Conservation (phyloP, 2,113 vertebrate genomes). For the Corydoras sp. region DNA sequence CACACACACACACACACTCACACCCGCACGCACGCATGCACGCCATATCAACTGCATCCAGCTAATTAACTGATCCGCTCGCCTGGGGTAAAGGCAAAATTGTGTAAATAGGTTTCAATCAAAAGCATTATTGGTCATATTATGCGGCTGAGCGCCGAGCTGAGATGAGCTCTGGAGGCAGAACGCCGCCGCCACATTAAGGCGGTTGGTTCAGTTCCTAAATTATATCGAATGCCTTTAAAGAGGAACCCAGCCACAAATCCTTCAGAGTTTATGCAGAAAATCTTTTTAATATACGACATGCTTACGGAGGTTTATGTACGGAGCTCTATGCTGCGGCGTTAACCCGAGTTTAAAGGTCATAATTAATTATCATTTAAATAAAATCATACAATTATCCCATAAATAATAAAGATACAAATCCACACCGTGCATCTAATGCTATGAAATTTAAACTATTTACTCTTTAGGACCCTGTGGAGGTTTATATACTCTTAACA, state of each 20-base stretch:
- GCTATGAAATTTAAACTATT: too few relatives aligned
- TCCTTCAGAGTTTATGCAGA: too few relatives aligned
- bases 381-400: too few relatives aligned
- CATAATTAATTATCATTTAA: too few relatives aligned
- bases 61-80: conserved; percentile 33
- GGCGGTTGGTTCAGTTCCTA: conserved; percentile 3
- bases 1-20: background rate
- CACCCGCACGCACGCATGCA: conserved; percentile 9
- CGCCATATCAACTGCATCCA: conserved; percentile 23
- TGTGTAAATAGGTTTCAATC: conserved; percentile 43
- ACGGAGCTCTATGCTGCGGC: too few relatives aligned
- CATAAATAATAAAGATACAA: too few relatives aligned
- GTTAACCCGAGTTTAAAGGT: too few relatives aligned
- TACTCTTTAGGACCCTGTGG: too few relatives aligned
- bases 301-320: too few relatives aligned
- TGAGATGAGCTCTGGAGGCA: conserved; percentile 25
- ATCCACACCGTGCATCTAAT: too few relatives aligned
- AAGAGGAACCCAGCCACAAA: background rate
- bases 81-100: conserved; percentile 33
- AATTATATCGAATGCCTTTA: background rate
- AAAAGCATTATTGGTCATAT: conserved; percentile 39
- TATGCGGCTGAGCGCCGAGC: conserved; percentile 23
- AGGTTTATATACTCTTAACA: too few relatives aligned
- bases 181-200: conserved; percentile 14
- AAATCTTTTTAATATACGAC: too few relatives aligned